Percentiles rank a stretch among this genome's conserved stretches.
Conservation (phyloP, 2,797 vertebrate species). For the Fistularia commersonii region DNA sequence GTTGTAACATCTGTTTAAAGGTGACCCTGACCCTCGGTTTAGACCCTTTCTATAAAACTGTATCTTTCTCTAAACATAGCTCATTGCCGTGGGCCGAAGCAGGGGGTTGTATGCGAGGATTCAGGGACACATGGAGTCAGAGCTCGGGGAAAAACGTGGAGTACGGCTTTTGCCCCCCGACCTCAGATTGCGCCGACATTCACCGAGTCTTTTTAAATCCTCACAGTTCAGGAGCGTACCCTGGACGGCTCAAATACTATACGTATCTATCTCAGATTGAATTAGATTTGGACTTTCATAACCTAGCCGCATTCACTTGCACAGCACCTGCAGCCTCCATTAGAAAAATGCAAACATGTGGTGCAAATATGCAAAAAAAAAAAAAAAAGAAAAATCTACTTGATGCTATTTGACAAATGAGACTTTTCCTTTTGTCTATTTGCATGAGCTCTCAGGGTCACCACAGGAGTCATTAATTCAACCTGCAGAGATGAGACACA, state of each 20-base stretch:
- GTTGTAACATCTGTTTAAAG: slow-evolving; percentile 71
- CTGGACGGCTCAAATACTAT: not conserved
- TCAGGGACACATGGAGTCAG: slow-evolving; percentile 40
- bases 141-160: slow-evolving; percentile 51
- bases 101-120: slow-evolving; percentile 17
- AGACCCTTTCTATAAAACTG: slow-evolving; percentile 40
- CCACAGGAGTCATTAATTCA: not conserved
- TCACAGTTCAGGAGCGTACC: slow-evolving; percentile 9
- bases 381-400: too few species aligned
- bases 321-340: too few species aligned
- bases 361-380: too few species aligned
- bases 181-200: slow-evolving; percentile 31
- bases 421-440: too few species aligned
- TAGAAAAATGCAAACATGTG: too few species aligned
- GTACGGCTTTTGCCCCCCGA: slow-evolving; percentile 37
- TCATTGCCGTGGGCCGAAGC: slow-evolving; percentile 57
- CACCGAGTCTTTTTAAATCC: slow-evolving; percentile 16
- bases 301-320: too few species aligned
- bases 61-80: slow-evolving; percentile 55
- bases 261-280: too few species aligned
- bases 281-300: too few species aligned
- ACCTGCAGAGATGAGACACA: slow-evolving; percentile 1
- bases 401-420: too few species aligned
- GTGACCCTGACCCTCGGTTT: slow-evolving; percentile 56
- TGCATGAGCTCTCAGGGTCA: too few species aligned